Percentiles rank a stretch among this genome's conserved stretches.
Conservation (phyloP, 2,113 vertebrate species). For the Xiphorhynchus elegans region DNA sequence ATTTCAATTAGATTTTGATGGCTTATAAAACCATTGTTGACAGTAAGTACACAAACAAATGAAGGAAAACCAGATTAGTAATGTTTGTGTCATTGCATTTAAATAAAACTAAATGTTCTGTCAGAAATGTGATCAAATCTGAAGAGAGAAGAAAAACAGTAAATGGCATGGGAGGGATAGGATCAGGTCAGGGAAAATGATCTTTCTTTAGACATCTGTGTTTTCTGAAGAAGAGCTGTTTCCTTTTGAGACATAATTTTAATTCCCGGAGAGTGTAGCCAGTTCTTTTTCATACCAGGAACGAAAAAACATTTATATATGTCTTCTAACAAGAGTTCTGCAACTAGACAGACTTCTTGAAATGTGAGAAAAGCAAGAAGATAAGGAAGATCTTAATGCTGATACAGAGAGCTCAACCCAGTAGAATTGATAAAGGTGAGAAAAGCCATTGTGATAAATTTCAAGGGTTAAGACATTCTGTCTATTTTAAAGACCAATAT, state of each 20-base stretch:
- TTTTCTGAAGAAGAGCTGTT: constrained; percentile 43
- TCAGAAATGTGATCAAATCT: constrained; percentile 39
- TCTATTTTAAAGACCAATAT: constrained; percentile 57
- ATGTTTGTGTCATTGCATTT: constrained; percentile 64
- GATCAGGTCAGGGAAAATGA: background rate
- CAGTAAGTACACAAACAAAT: constrained; percentile 59
- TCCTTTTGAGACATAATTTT: constrained; percentile 47
- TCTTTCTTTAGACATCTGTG: background rate
- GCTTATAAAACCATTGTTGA: constrained; percentile 74
- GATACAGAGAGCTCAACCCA: constrained; percentile 50
- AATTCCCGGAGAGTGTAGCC: constrained; percentile 14
- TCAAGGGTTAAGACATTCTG: constrained; percentile 51
- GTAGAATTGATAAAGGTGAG: constrained; percentile 63
- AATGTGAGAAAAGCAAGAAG: constrained; percentile 45
- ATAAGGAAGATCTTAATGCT: constrained; percentile 52
- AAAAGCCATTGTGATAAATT: constrained; percentile 50
- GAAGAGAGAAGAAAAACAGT: constrained; percentile 31
- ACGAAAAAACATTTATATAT: constrained; percentile 39
- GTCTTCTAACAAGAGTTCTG: constrained; percentile 53
- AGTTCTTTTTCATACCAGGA: constrained; percentile 65
- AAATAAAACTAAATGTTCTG: constrained; percentile 68
- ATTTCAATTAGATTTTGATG: constrained; percentile 77
- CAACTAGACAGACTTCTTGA: constrained; percentile 43
- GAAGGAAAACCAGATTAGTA: constrained; percentile 65
- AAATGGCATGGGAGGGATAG: background rate